Conservation (phyloP, 2,888 invertebrate genomes). For the Nesidiocoris tenuis region DNA sequence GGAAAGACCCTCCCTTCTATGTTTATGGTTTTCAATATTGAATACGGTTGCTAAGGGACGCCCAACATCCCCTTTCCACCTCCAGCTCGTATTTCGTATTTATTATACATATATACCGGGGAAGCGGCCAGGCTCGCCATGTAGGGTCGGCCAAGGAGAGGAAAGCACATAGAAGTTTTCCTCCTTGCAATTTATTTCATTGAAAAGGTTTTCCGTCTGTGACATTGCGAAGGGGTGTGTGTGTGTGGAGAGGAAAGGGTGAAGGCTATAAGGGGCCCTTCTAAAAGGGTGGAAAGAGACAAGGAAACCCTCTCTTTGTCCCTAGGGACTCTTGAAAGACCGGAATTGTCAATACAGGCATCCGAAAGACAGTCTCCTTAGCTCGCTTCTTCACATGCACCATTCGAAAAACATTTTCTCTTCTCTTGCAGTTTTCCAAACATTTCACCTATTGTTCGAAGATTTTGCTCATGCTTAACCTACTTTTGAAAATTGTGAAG, state of each 20-base stretch:
- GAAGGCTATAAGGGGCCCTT: constrained; percentile 21
- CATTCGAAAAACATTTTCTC: neutral
- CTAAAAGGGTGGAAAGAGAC: neutral
- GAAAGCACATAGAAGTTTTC: constrained; percentile 12
- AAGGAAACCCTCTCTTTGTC: constrained; percentile 1
- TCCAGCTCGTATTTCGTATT: constrained; percentile 5
- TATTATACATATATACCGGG: constrained; percentile 27
- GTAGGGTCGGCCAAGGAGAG: neutral
- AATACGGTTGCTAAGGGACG: constrained; percentile 34
- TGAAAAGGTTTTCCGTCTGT: constrained; percentile 18
- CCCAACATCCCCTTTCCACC: constrained; percentile 13
- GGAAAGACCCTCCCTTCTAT: constrained; percentile 16
- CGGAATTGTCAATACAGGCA: neutral
- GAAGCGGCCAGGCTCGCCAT: neutral
- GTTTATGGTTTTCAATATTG: constrained; percentile 36
- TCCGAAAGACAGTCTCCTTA: neutral
- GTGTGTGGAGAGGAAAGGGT: neutral
- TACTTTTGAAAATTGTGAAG: no score
- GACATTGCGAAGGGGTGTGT: neutral
- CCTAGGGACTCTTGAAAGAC: constrained; percentile 12
- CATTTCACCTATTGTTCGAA: no score
- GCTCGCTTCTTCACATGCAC: neutral
- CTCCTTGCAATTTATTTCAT: constrained; percentile 33
- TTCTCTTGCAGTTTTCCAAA: neutral
- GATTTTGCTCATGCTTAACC: no score